A percentile compares a stretch with the other conserved stretches of the same genome.
These are phyloP conservation scores for Acronicta aceris DNA, from an alignment of 2,888 invertebrate genomes.

Conservation along the genomic window DNA sequence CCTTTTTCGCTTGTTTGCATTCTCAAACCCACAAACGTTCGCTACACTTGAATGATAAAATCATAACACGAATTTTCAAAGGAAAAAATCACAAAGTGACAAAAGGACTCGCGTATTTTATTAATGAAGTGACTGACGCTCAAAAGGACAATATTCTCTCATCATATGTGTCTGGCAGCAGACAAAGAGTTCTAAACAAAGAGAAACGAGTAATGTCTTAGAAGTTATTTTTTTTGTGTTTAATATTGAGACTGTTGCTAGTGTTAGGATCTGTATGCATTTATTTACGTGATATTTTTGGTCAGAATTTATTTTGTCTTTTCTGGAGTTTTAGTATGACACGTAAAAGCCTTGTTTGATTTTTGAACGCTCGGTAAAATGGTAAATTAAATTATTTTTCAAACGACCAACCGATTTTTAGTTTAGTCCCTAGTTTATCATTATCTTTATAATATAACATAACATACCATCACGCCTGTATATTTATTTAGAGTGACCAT, in stretches of 20 bases:
- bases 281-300: background rate
- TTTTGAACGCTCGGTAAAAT: no score
- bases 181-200: conserved; percentile 32
- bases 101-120: conserved; percentile 31
- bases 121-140: conserved; percentile 39
- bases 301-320: conserved; percentile 9
- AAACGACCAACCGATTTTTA: no score
- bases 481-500: no score
- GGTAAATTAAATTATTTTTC: no score
- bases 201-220: conserved; percentile 7
- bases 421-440: no score
- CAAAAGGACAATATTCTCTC: conserved; percentile 31
- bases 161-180: conserved; percentile 25
- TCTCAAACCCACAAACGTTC: conserved; percentile 27
- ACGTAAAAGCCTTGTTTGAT: no score
- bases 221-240: conserved; percentile 20
- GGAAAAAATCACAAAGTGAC: conserved; percentile 20
- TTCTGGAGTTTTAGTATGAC: conserved; percentile 1
- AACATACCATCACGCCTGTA: no score
- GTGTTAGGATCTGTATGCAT: conserved; percentile 3
- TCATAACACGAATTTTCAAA: conserved; percentile 38
- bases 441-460: no score
- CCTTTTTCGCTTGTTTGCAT: conserved; percentile 33
- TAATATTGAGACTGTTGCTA: conserved; percentile 26
- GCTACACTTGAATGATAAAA: conserved; percentile 26